Evolutionary conservation across 2,797 vertebrate genomes (phyloP), one percentile per base, ranked within the genome.

Genomic region (Dicrostonyx torquatus): DNA sequence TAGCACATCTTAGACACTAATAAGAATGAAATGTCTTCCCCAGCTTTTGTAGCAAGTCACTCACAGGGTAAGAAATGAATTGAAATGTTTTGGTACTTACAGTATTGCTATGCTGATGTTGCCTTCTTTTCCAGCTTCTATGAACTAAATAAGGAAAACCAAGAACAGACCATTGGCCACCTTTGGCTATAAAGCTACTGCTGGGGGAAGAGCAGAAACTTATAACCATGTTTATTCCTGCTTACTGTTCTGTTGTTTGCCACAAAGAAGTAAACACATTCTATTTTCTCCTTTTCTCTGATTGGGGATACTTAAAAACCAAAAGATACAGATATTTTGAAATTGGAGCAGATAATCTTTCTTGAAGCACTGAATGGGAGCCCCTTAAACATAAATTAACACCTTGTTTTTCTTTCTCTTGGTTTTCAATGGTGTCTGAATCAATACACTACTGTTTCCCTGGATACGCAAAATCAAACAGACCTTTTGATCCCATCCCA

Each of bases 401-500:
- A 29, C 24, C 85, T 55, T 96, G 66, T 96, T 97, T 98, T 97
- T 97, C 97, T 98, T 97, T 97, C 96, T 97, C 95, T 97, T 97
- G 98, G 95, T 94, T 98, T 97, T 98, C 97, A 96, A 90, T 97
- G 94, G 92, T 97, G 88, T 98, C 86, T 97, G 97, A 98, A 95
- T 97, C 97, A 87, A 96, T 97, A 96, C 94, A 96, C 84, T 97
- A 96, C 78, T 97, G 85, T 97, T 95, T 97, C 97, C 98, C 96
- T 92, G 96, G 97, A 97, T 95, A 88, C 95, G 94, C 94, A 98
- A 95, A 98, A 98, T 97, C 96, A 97, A 98, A 55, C 88, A 92
- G 97, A 97, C 92, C 96, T 98, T 94, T 95, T 93, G 94, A 95
- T 90, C 94, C 95, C 97, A 97, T 97, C 95, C 90, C 97, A 96